Base-by-base conservation (phyloP, 2,888 invertebrate genomes). In the Lepidocyrtoides sp. region DNA sequence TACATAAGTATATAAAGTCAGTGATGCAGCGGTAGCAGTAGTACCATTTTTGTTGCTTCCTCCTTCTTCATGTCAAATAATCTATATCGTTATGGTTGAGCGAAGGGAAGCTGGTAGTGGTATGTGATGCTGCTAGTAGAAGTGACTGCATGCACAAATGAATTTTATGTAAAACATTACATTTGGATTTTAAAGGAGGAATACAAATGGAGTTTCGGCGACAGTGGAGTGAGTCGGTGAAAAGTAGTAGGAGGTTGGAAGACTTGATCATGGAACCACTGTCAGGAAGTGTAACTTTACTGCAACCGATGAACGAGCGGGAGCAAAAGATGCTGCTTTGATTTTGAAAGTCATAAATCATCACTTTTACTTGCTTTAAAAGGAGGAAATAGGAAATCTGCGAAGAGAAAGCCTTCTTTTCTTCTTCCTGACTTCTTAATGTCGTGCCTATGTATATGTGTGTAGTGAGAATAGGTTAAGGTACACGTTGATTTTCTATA, bases 271-370 rank as follows among this genome's bases (percentile, higher is more conserved):
- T 82, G 29, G 48, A 12, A 12, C 44, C 32, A 57, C 23, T 57
- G 81, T 60, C 81, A 81, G 57, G 44, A 63, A 82, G 7, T 57
- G 63, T 26, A 63, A 23, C 44, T 44, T 44, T 29, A n/a, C 4
- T 32, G 23, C 17, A 32, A 41, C 57, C 41, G 20, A 69, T 69
- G 66, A 69, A 36, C 66, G 66, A 36, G 10, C 0, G 17, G 36
- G 36, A 69, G 66, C 12, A 36, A 63, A 81, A 32, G 44, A 44
- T 69, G 36, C 66, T 69, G 23, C 84, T 51, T 69, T 84, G 84
- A 84, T 84, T 84, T 69, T 26, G 48, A 14, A 44, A 44, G 29
- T 36, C 69, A 84, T 84, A 84, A 84, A 84, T 84, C 84, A 84
- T 84, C 48, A 51, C 17, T 79, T 75, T 44, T 48, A 14, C 79